These are phyloP conservation scores for Aproaerema taeniolella DNA, from an alignment of 2,888 invertebrate species.

Conservation along the genomic window DNA sequence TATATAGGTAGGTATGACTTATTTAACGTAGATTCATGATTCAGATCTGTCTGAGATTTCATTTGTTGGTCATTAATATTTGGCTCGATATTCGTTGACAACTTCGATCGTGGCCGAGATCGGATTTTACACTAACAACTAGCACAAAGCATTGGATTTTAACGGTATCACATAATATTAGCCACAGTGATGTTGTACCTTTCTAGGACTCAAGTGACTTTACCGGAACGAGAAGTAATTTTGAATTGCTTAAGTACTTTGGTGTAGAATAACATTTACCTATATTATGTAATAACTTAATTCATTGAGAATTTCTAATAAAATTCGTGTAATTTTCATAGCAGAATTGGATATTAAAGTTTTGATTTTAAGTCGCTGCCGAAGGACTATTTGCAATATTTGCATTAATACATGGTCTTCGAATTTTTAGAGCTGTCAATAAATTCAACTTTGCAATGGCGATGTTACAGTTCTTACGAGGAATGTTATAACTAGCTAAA, in stretches of 20 bases:
- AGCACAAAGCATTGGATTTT: constrained; percentile 63
- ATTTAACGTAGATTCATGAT: constrained; percentile 54
- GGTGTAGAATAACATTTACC: constrained; percentile 57
- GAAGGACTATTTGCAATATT: constrained; percentile 32
- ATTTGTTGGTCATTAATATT: constrained; percentile 38
- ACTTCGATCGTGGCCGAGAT: constrained; percentile 69
- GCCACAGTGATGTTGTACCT: constrained; percentile 43
- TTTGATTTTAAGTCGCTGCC: constrained; percentile 38
- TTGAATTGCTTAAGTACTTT: constrained; percentile 53
- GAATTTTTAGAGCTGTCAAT: too few species aligned
- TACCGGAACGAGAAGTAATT: constrained; percentile 46
- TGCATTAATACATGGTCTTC: too few species aligned
- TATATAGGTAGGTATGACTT: constrained; percentile 34
- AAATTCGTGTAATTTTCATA: constrained; percentile 72
- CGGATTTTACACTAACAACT: constrained; percentile 51
- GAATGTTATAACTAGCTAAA: too few species aligned
- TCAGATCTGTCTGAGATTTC: constrained; percentile 71
- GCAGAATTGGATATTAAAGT: constrained; percentile 62
- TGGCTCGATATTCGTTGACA: constrained; percentile 61
- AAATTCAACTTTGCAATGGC: too few species aligned
- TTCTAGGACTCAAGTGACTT: constrained; percentile 37
- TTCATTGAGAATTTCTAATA: constrained; percentile 65
- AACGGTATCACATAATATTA: constrained; percentile 68
- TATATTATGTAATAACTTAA: constrained; percentile 56
- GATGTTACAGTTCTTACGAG: too few species aligned